These are phyloP conservation scores for Athene cunicularia DNA, from an alignment of 2,113 vertebrate species.

Conservation along the genomic window DNA sequence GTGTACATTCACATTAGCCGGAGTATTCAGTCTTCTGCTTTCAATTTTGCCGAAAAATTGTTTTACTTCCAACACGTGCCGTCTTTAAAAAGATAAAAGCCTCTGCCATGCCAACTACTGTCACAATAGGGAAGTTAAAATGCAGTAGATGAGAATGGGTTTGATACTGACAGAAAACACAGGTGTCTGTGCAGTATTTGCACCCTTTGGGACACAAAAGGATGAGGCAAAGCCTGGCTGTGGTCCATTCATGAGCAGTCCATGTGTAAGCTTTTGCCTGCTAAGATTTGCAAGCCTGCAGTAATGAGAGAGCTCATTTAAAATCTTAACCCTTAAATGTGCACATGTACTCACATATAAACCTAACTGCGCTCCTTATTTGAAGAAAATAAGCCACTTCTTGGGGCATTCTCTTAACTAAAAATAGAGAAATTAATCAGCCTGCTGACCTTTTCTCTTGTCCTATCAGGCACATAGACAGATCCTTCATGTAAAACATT, in stretches of 20 bases:
- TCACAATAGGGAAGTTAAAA: neutral
- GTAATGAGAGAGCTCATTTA: neutral
- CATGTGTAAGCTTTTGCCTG: rapidly evolving
- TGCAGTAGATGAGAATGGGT: neutral
- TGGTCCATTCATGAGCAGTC: neutral
- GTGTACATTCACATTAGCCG: neutral
- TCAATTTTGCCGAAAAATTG: neutral
- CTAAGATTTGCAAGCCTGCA: neutral
- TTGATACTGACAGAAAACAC: neutral
- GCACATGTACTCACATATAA: neutral
- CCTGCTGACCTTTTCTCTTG: neutral
- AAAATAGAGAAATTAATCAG: neutral
- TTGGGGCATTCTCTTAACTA: neutral
- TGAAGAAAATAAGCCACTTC: neutral
- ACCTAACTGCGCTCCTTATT: neutral
- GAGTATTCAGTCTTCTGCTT: neutral
- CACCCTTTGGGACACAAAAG: neutral
- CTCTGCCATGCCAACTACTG: neutral
- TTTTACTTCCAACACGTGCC: neutral
- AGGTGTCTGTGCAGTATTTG: neutral
- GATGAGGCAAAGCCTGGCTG: neutral
- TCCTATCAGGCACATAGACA: neutral
- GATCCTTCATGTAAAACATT: neutral
- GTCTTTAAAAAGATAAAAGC: neutral
- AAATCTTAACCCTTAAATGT: neutral